These are phyloP conservation scores for Exocentrus adspersus DNA, from an alignment of 2,888 invertebrate genomes.

Conservation along the genomic window DNA sequence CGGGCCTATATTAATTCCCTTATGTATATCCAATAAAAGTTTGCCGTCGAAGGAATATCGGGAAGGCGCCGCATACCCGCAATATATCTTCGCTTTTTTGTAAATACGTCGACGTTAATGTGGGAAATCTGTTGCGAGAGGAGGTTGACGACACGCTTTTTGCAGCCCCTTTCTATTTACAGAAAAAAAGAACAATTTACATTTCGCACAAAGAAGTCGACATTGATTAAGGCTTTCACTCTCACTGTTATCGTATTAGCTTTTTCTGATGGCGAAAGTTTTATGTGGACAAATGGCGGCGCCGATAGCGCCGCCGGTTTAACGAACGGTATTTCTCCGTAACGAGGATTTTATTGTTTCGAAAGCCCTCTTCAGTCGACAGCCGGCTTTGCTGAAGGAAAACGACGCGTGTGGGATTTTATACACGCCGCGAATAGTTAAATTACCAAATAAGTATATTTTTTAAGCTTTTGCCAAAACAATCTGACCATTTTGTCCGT, in stretches of 20 bases:
- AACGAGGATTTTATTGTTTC: background rate
- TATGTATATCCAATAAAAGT: background rate
- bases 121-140: background rate
- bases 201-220: conserved; percentile 10
- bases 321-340: background rate
- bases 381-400: too few species aligned
- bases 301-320: background rate
- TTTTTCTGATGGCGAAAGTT: background rate
- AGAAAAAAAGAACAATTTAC: conserved; percentile 1
- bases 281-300: background rate
- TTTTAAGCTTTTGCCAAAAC: too few species aligned
- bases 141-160: conserved; percentile 2
- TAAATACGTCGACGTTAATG: conserved; percentile 9
- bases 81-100: conserved; percentile 7
- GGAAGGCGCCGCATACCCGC: background rate
- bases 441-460: too few species aligned
- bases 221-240: conserved; percentile 7
- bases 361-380: background rate
- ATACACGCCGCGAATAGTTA: too few species aligned
- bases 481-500: too few species aligned
- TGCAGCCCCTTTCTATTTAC: background rate
- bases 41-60: background rate
- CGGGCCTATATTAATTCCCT: background rate
- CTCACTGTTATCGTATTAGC: background rate
- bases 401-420: too few species aligned